Evolutionary conservation across 2,888 invertebrate species (phyloP).

Genomic region (Danaus chrysippus): DNA sequence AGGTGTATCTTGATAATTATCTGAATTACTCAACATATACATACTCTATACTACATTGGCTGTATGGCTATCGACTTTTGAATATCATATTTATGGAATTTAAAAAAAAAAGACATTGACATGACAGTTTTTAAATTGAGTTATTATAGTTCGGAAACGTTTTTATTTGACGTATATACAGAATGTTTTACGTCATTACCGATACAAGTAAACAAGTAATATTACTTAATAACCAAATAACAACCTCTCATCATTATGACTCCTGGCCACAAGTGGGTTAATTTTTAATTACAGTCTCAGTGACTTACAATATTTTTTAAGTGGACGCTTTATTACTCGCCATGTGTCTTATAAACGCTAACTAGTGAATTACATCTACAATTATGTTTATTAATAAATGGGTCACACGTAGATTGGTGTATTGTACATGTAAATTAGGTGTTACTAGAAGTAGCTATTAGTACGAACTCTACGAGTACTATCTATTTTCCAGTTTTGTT

Average conservation of each 20-base stretch:
- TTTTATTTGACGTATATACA: too few relatives aligned
- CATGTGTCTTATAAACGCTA: slow-evolving; percentile 27
- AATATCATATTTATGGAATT: too few relatives aligned
- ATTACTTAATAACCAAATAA: neutral
- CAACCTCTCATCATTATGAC: neutral
- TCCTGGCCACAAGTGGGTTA: slow-evolving; percentile 51
- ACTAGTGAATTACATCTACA: slow-evolving; percentile 27
- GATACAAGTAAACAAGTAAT: neutral
- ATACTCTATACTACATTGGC: neutral
- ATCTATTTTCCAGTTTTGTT: too few relatives aligned
- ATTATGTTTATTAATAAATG: slow-evolving; percentile 26
- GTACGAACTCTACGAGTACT: too few relatives aligned
- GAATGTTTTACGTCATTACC: neutral
- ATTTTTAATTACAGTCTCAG: slow-evolving; percentile 64
- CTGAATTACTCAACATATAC: neutral
- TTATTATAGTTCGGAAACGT: too few relatives aligned
- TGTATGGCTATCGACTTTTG: too few relatives aligned
- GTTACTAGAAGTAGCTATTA: neutral
- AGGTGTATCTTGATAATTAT: neutral
- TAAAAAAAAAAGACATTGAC: too few relatives aligned
- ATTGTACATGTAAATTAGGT: slow-evolving; percentile 2
- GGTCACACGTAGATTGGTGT: slow-evolving; percentile 15
- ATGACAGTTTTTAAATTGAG: too few relatives aligned
- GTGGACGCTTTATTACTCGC: slow-evolving; percentile 40
- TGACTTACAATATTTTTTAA: slow-evolving; percentile 53